These are phyloP conservation scores for Martes martes DNA, from an alignment of 2,113 vertebrate genomes.

Conservation along the genomic window DNA sequence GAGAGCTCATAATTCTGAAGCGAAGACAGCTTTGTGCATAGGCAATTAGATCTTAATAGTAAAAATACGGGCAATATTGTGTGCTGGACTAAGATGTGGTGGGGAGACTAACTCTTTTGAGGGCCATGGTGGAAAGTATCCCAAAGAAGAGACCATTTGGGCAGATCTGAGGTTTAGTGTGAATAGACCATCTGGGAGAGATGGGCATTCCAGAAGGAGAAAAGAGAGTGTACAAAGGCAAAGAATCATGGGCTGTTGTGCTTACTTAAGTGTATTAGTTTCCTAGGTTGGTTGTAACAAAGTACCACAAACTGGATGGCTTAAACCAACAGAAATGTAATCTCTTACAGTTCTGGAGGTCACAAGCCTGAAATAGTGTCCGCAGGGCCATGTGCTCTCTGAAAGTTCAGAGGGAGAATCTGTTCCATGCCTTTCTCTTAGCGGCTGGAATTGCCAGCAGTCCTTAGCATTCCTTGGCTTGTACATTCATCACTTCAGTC, in stretches of 20 bases:
- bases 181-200: background rate
- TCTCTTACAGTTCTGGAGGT: background rate
- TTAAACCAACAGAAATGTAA: background rate
- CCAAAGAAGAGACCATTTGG: background rate
- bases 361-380: background rate
- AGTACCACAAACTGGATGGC: background rate
- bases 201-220: background rate
- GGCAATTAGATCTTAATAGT: constrained; percentile 5
- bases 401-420: background rate
- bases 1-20: constrained; percentile 19
- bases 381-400: background rate
- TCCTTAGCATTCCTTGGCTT: background rate
- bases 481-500: background rate
- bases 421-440: background rate
- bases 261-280: background rate
- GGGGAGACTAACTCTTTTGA: background rate
- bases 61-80: background rate
- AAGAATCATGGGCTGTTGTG: background rate
- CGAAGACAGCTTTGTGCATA: background rate
- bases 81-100: background rate
- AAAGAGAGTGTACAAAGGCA: background rate
- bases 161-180: background rate
- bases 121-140: background rate
- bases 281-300: background rate
- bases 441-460: background rate